Evolutionary conservation across 2,113 vertebrate genomes (phyloP).

Genomic region (Chionodraco myersi): DNA sequence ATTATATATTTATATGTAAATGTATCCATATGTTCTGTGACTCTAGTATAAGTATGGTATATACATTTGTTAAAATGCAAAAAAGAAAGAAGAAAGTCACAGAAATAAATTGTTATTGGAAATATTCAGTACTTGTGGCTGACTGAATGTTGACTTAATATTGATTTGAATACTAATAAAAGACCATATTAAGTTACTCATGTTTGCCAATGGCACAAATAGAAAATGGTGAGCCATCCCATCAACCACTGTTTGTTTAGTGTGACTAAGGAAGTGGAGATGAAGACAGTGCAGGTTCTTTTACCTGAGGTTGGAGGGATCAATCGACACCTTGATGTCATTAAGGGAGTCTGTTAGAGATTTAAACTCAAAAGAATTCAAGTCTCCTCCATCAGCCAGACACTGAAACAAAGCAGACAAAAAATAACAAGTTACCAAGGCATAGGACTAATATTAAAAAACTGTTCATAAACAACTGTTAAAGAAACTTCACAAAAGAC

Average conservation of each 20-base stretch:
- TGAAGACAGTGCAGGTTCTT: background rate
- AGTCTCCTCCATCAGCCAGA: slow-evolving; percentile 95
- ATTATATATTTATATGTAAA: too few species aligned
- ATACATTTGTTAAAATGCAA: too few species aligned
- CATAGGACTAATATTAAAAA: background rate
- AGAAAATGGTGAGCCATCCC: background rate
- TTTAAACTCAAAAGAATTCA: slow-evolving; percentile 99
- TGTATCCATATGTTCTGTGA: background rate
- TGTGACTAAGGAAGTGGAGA: background rate
- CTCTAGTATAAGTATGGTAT: too few species aligned
- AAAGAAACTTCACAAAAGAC: background rate
- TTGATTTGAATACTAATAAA: background rate
- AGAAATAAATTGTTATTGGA: background rate
- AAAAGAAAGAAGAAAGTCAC: too few species aligned
- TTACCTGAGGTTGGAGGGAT: slow-evolving; percentile 97
- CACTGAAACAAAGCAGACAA: slow-evolving; percentile 83
- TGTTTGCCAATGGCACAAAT: background rate
- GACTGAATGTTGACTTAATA: background rate
- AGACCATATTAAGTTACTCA: background rate
- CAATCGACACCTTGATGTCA: slow-evolving; percentile 97
- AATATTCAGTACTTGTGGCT: background rate
- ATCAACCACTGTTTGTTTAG: background rate
- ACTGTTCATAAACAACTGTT: background rate
- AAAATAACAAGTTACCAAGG: background rate
- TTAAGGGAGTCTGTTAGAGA: slow-evolving; percentile 97